Conservation (phyloP, 2,797 vertebrate species). For the Eurystomus glaucurus region DNA sequence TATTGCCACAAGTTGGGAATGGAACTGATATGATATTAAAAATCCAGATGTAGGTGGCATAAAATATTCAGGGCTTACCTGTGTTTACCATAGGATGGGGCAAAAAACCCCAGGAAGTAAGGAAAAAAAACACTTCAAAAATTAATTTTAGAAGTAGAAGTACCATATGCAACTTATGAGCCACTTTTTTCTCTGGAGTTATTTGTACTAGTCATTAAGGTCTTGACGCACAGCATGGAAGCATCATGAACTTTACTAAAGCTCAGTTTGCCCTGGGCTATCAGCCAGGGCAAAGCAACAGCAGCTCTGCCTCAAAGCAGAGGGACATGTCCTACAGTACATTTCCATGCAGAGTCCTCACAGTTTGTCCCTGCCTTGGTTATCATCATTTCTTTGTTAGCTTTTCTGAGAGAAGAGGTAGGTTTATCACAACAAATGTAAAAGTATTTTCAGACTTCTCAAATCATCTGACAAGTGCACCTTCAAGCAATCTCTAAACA, state of each 20-base stretch:
- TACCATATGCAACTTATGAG: neutral
- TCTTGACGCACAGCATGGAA: neutral
- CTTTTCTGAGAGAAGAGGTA: neutral
- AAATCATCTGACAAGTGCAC: neutral
- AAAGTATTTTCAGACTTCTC: neutral
- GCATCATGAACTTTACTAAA: neutral
- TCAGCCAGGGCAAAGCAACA: neutral
- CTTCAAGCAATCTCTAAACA: neutral
- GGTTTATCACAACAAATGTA: neutral
- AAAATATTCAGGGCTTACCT: neutral
- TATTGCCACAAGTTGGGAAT: neutral
- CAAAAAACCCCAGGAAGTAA: neutral
- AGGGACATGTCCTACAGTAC: neutral
- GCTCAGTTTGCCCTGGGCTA: neutral
- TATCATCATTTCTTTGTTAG: neutral
- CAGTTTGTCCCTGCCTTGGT: neutral
- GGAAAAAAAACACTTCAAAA: neutral
- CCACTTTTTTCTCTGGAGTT: neutral
- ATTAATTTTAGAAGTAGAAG: neutral
- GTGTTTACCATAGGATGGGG: accelerated
- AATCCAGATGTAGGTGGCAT: neutral
- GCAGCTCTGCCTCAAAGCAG: neutral
- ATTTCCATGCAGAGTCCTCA: accelerated
- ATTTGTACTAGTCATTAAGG: neutral
- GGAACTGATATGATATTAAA: too few species aligned